Evolutionary conservation across 2,888 invertebrate species (phyloP), one percentile per base, ranked within the genome.

Genomic region (Thymelicus acteon): DNA sequence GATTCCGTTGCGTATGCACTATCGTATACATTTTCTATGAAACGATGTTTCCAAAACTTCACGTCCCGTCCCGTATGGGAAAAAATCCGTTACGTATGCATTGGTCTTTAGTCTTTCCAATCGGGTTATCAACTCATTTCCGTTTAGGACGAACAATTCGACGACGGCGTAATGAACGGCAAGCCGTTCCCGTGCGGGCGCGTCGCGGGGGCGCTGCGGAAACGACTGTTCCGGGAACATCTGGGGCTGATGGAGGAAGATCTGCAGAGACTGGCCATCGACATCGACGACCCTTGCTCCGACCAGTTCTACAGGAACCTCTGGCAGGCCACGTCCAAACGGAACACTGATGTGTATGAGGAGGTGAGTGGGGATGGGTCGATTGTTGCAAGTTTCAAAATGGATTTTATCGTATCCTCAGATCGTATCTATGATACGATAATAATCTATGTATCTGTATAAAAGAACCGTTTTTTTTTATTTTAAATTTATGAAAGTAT

Each of bases 311-410:
- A 97, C 88, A 96, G 95, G 76, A 95, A 96, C 75, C 88, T 97
- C 6, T 99, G 99, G 99, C 94, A 96, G 76, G 94, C 95, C 62
- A 97, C 95, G 7, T 98, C 99, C 0, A 95, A 92, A 60, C 91
- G 92, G 49, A 99, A 99, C 85, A 98, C 99, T 0, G 95, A 96
- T 74, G 95, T 98, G 62, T 99, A 97, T 88, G 99, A 99, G 83
- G 96, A 97, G 75, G 92, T 91, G 10, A 76, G 84, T 80, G 39
- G 24, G 0, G 0, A 39, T 39, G 6, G 7, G 7, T 1, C 39
- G 39, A 39, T 31, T 31, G 2, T 31, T 31, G 31, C 31, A 19
- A 19, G 19, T 19, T 19, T 19, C 19, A 19, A 19, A 19, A 19
- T 19, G 19, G 19, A 19, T 19, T 19, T 19, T 19, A 19, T 19